phyloP scores from a whole-genome alignment of 1,140 invertebrate species.

The Chrysomallon squamiferum region DNA sequence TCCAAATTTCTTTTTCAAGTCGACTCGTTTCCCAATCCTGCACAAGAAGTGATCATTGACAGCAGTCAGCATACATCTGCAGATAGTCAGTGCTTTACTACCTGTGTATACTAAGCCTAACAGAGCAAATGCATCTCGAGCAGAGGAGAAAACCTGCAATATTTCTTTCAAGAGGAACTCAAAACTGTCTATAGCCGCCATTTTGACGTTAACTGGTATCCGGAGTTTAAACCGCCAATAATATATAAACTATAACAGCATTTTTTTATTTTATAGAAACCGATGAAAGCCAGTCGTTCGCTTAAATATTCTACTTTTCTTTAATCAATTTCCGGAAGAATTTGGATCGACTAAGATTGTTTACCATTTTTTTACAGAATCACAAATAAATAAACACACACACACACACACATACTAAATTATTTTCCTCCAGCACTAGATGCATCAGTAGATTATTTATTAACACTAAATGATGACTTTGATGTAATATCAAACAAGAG shows the following conservation, averaged over 20 bases:
- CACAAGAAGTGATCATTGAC: constrained; percentile 41
- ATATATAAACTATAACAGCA: too few species aligned
- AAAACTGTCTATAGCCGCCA: constrained; percentile 55
- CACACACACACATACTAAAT: neutral
- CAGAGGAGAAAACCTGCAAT: constrained; percentile 27
- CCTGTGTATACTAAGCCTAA: constrained; percentile 51
- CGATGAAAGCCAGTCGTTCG: too few species aligned
- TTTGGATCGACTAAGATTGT: neutral
- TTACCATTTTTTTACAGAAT: neutral
- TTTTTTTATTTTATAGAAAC: too few species aligned
- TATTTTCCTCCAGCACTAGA: neutral
- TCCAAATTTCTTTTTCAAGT: constrained; percentile 46
- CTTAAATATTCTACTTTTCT: too few species aligned
- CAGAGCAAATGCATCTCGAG: constrained; percentile 47
- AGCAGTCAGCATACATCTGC: constrained; percentile 23
- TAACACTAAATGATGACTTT: too few species aligned
- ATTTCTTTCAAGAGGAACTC: constrained; percentile 46
- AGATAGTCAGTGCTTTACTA: constrained; percentile 32
- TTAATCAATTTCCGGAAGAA: neutral
- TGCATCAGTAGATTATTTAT: neutral
- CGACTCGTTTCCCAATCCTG: constrained; percentile 24
- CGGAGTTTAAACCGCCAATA: too few species aligned
- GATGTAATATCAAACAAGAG: too few species aligned
- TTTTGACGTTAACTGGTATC: neutral
- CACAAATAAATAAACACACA: neutral